These are phyloP conservation scores for Coenonympha glycerion DNA, from an alignment of 2,888 invertebrate genomes.

Conservation along the genomic window DNA sequence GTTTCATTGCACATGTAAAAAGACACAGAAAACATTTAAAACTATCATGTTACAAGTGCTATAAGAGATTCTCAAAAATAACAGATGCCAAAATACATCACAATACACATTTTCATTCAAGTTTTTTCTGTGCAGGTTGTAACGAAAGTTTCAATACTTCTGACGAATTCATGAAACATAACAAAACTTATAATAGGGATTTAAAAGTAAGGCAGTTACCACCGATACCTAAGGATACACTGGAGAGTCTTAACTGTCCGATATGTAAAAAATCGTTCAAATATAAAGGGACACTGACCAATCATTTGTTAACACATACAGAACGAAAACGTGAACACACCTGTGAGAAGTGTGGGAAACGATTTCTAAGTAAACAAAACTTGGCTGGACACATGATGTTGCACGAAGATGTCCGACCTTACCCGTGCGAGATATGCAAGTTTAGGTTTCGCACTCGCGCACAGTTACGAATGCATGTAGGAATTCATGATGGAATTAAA, in stretches of 20 bases:
- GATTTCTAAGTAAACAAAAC: slow-evolving; percentile 45
- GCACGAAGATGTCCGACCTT: slow-evolving; percentile 49
- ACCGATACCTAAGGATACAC: slow-evolving; percentile 22
- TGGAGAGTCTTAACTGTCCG: slow-evolving; percentile 40
- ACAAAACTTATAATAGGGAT: slow-evolving; percentile 37
- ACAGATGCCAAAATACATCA: slow-evolving; percentile 36
- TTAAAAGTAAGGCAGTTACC: slow-evolving; percentile 33
- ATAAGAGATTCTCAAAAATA: slow-evolving; percentile 36
- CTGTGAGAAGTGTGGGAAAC: slow-evolving; percentile 57
- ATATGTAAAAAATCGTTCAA: slow-evolving; percentile 51
- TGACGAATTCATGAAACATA: slow-evolving; percentile 43
- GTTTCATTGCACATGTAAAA: slow-evolving; percentile 70
- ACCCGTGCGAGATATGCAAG: slow-evolving; percentile 56
- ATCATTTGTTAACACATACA: slow-evolving; percentile 77
- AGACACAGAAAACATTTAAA: slow-evolving; percentile 77
- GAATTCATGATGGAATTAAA: slow-evolving; percentile 61
- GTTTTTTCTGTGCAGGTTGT: slow-evolving; percentile 49
- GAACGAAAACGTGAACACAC: slow-evolving; percentile 52
- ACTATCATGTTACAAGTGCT: slow-evolving; percentile 56
- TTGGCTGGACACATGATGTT: slow-evolving; percentile 43
- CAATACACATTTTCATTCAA: slow-evolving; percentile 34
- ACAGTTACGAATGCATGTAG: slow-evolving; percentile 55
- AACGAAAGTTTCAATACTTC: slow-evolving; percentile 39
- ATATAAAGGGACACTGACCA: slow-evolving; percentile 40
- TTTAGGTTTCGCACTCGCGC: slow-evolving; percentile 39